A percentile compares a stretch with the other conserved stretches of the same genome.
Evolutionary conservation across 2,797 vertebrate genomes (phyloP).

Genomic region (Acrocephalus scirpaceus): DNA sequence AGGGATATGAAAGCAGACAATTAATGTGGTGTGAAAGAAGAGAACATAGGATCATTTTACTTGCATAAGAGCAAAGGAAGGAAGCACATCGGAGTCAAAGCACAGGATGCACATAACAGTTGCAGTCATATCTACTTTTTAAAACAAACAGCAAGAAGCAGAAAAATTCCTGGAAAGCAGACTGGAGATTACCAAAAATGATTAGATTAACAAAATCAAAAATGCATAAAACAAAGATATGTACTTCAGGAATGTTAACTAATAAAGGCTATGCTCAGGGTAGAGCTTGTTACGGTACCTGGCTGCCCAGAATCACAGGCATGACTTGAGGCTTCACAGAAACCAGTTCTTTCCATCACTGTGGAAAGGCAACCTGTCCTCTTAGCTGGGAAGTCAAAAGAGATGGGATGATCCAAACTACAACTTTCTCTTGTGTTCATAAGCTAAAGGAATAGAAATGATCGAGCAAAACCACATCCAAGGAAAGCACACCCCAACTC

Average conservation of each 20-base stretch:
- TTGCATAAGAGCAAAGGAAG: neutral
- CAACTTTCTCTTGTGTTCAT: neutral
- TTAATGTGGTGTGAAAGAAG: neutral
- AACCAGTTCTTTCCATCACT: neutral
- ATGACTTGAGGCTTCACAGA: neutral
- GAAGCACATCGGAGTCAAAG: neutral
- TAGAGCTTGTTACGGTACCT: neutral
- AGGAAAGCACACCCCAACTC: neutral
- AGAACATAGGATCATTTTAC: neutral
- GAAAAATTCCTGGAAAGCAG: neutral
- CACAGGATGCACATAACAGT: neutral
- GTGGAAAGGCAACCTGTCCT: neutral
- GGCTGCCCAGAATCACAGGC: neutral
- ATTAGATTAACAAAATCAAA: neutral
- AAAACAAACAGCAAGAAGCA: neutral
- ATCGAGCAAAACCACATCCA: neutral
- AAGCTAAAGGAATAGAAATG: neutral
- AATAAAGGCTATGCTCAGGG: neutral
- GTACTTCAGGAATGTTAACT: neutral
- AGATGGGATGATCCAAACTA: neutral
- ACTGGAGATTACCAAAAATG: neutral
- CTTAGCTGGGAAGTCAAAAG: neutral
- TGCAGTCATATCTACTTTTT: neutral
- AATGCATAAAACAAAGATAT: neutral
- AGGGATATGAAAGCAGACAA: neutral